Evolutionary conservation across 2,113 vertebrate species (phyloP), one percentile per base, ranked within the genome.

Genomic region (Leptodactylus fuscus): DNA sequence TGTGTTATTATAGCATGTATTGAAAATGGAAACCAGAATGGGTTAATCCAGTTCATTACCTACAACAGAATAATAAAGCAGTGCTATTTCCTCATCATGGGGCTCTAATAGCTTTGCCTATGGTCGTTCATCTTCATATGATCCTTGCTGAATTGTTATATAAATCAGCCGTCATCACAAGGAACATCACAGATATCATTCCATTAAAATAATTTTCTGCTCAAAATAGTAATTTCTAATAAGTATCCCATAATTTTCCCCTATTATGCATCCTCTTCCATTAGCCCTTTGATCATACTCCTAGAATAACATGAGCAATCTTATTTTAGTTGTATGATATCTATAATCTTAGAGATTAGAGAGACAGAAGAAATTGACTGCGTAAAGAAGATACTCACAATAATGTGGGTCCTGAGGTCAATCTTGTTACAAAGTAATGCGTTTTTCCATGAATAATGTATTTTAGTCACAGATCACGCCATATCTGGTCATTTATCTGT

Each of bases 141-240:
- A 16, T 10, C n/a, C 5, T 69, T 27, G 18, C 22, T 27, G 4
- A 75, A 24, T 75, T 27, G 2, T 9, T 49, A n/a, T 7, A 46
- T 75, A 27, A 24, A 46, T 48, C 41, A 46, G 6, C 29, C 3
- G 36, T 38, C 34, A 22, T 69, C n/a, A 11, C 3, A 36, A 38
- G 34, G 34, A 38, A 49, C n/a, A 15, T 48, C 18, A 32, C 71
- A 51, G 10, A 32, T 29, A 29, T 49, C 5, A 76, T 76, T 76
- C 51, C 24, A 51, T 76, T 76, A 76, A 76, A 76, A 32, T 13
- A 5, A 76, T 48, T 76, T 76, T 76, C 73, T 76, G 24, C 44
- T 27, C 41, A 76, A 76, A 29, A 41, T 51, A 51, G 24, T 49
- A 9, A 76, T 51, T 76, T 76, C 16, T 51, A 2, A 32, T 29